Conservation (phyloP, 2,888 invertebrate genomes). For the Lacanobia wlatinum region DNA sequence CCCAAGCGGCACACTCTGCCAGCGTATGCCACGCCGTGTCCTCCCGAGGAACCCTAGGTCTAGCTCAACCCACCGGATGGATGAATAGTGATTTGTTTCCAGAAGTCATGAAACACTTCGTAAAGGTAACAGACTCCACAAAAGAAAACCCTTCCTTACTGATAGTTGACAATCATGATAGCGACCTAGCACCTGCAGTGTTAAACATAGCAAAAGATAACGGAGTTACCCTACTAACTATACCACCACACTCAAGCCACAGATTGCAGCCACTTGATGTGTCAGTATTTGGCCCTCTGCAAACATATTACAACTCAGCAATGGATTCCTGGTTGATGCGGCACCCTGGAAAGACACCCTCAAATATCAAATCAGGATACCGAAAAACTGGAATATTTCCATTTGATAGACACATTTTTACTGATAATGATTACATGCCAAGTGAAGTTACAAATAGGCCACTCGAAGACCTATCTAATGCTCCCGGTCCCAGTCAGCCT, state of each 20-base stretch:
- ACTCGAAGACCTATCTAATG: conserved; percentile 3
- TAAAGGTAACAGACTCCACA: background rate
- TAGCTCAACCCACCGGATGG: background rate
- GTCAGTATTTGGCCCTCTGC: conserved; percentile 1
- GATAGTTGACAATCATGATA: conserved; percentile 1
- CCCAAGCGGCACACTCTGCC: no score
- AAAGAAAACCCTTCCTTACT: conserved; percentile 1
- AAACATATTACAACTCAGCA: conserved; percentile 1
- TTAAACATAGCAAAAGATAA: background rate
- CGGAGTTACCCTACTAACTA: background rate
- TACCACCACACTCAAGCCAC: background rate
- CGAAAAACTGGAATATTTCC: no score
- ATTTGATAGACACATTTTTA: conserved; percentile 6
- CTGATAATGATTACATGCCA: conserved; percentile 1
- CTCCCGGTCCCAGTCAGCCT: background rate
- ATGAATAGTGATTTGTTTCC: background rate
- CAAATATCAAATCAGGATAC: no score
- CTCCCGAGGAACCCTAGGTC: background rate
- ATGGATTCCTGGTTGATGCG: background rate
- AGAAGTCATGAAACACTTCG: background rate
- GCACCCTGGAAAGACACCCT: background rate
- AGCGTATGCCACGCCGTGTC: no score
- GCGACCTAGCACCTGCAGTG: background rate
- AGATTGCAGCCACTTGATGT: conserved; percentile 2
- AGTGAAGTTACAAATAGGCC: conserved; percentile 5